phyloP scores from a whole-genome alignment of 2,888 invertebrate genomes.

The Psylliodes chrysocephalus region DNA sequence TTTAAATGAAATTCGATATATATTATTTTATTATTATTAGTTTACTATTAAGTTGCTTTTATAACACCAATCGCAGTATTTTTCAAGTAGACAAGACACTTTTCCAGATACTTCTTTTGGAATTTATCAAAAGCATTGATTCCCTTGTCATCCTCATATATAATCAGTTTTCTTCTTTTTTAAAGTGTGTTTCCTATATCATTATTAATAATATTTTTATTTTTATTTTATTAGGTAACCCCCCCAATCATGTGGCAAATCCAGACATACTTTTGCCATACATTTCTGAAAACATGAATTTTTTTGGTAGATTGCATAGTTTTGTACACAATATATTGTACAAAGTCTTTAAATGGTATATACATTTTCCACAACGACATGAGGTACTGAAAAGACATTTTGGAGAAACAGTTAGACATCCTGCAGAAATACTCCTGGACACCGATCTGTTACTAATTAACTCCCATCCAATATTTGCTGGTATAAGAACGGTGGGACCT shows the following conservation, averaged over 20 bases:
- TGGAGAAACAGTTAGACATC: constrained; percentile 6
- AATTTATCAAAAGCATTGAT: too few relatives aligned
- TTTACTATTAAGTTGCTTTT: too few relatives aligned
- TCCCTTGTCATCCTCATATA: too few relatives aligned
- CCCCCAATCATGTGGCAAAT: constrained; percentile 41
- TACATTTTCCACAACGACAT: background rate
- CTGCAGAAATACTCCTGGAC: constrained; percentile 20
- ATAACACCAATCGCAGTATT: too few relatives aligned
- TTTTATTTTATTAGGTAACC: constrained; percentile 35
- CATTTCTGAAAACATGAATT: constrained; percentile 18
- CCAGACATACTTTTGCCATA: constrained; percentile 45
- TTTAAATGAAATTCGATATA: too few relatives aligned
- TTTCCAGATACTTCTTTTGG: too few relatives aligned
- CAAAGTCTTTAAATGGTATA: background rate
- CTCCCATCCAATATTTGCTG: constrained; percentile 30
- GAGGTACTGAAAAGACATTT: constrained; percentile 25
- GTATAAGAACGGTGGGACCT: constrained; percentile 32
- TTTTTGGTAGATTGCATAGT: constrained; percentile 37
- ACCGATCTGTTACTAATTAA: constrained; percentile 33
- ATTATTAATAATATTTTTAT: background rate
- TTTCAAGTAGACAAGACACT: too few relatives aligned
- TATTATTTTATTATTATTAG: too few relatives aligned
- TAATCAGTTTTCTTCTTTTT: too few relatives aligned
- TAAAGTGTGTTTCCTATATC: too few relatives aligned
- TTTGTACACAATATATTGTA: constrained; percentile 9